Percentiles rank a stretch among this genome's conserved stretches.
These are phyloP conservation scores for Pseudolycoriella hygida DNA, from an alignment of 2,888 invertebrate species.

Conservation along the genomic window DNA sequence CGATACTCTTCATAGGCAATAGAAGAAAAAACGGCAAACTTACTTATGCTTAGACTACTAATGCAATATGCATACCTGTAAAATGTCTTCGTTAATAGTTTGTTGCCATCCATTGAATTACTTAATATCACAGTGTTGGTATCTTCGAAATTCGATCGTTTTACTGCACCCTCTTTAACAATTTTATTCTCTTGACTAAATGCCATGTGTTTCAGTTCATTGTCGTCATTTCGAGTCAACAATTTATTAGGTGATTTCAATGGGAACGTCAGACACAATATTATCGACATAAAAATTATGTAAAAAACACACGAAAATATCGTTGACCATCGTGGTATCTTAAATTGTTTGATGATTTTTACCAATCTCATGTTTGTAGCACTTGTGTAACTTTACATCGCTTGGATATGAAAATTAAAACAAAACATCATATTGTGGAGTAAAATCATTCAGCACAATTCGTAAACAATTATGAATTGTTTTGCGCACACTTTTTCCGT, in stretches of 20 bases:
- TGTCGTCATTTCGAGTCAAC: too few species aligned
- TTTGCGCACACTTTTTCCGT: not conserved
- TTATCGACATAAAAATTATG: slow-evolving; percentile 33
- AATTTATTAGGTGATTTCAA: slow-evolving; percentile 17
- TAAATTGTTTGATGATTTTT: slow-evolving; percentile 7
- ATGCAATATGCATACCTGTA: not conserved
- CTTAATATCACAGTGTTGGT: not conserved
- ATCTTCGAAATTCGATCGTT: not conserved
- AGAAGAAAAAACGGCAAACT: too few species aligned
- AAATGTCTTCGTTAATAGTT: not conserved
- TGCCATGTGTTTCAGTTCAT: not conserved
- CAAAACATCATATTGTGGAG: too few species aligned
- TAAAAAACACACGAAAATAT: slow-evolving; percentile 36
- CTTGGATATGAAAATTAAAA: too few species aligned
- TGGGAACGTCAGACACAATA: slow-evolving; percentile 33
- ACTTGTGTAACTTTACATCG: not conserved
- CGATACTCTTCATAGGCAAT: too few species aligned
- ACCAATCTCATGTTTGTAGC: not conserved
- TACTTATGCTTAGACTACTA: too few species aligned
- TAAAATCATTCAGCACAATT: too few species aligned
- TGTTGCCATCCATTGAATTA: not conserved
- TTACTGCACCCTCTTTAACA: too few species aligned
- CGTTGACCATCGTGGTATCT: slow-evolving; percentile 34
- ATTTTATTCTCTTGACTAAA: too few species aligned
- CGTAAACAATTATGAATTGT: too few species aligned